A percentile compares a stretch with the other conserved stretches of the same genome.
Evolutionary conservation across 92 coral and sea anemone species (phyloP).

Genomic region (Desmophyllum pertusum): DNA sequence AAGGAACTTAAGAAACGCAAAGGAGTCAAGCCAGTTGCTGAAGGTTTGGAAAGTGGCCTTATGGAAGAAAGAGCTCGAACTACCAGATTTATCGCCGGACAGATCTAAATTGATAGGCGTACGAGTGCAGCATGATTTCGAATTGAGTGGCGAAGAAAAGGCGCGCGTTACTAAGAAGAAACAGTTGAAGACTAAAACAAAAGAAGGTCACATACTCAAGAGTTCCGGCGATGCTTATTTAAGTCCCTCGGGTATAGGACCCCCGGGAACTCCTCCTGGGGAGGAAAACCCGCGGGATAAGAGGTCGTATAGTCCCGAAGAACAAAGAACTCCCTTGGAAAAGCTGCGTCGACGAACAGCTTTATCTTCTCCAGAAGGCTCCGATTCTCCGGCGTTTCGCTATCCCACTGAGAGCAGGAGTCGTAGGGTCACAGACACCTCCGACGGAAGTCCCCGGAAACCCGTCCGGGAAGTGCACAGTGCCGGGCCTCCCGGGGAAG

Average conservation of each 20-base stretch:
- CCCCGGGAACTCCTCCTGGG: slow-evolving; percentile 2
- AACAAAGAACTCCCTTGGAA: slow-evolving; percentile 18
- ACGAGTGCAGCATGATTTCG: slow-evolving; percentile 5
- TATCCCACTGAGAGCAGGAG: slow-evolving; percentile 22
- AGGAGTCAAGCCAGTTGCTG: slow-evolving; percentile 18
- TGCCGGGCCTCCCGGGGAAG: slow-evolving; percentile 8
- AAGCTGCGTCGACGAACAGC: slow-evolving; percentile 28
- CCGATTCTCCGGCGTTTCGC: slow-evolving; percentile 19
- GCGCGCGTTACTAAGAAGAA: slow-evolving; percentile 28
- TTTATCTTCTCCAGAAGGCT: slow-evolving; percentile 41
- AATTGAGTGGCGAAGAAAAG: neutral
- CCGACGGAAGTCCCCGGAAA: slow-evolving; percentile 34
- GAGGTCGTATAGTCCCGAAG: slow-evolving; percentile 34
- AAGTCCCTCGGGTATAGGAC: neutral
- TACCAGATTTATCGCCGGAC: slow-evolving; percentile 23
- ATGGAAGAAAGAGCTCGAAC: slow-evolving; percentile 34
- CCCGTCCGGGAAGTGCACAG: slow-evolving; percentile 3
- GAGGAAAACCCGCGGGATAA: slow-evolving; percentile 24
- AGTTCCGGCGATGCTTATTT: slow-evolving; percentile 15
- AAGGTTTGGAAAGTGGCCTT: slow-evolving; percentile 27
- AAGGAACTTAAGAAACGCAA: slow-evolving; percentile 60
- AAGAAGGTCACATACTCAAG: neutral
- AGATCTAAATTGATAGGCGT: neutral
- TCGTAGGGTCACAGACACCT: slow-evolving; percentile 29
- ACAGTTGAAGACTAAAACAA: slow-evolving; percentile 13